phyloP scores from a whole-genome alignment of 2,888 invertebrate species.

The Chrysomela aeneicollis region DNA sequence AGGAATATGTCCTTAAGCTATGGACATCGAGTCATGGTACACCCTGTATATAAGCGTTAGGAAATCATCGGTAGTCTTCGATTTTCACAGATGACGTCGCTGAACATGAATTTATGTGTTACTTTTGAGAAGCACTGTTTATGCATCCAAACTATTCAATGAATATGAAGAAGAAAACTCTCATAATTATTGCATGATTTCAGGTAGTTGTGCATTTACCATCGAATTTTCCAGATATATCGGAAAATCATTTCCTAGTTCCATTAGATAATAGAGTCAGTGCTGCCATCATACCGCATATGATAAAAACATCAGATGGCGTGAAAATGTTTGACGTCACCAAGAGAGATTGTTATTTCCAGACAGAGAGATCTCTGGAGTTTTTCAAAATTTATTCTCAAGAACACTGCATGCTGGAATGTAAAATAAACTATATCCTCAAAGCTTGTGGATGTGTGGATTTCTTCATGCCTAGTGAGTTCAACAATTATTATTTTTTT shows the following conservation, averaged over 20 bases:
- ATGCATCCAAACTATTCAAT: too few relatives aligned
- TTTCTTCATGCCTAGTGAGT: conserved; percentile 70
- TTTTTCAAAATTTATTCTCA: conserved; percentile 75
- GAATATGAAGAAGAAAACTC: too few relatives aligned
- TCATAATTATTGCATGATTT: too few relatives aligned
- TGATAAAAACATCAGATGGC: conserved; percentile 73
- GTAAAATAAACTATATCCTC: conserved; percentile 71
- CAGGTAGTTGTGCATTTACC: conserved; percentile 73
- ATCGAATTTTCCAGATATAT: conserved; percentile 71
- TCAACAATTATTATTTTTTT: too few relatives aligned
- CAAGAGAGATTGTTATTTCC: conserved; percentile 73
- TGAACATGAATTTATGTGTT: too few relatives aligned
- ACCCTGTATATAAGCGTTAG: too few relatives aligned
- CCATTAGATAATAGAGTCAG: conserved; percentile 74
- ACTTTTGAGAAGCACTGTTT: too few relatives aligned
- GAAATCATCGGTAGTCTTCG: too few relatives aligned
- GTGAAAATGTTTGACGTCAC: conserved; percentile 68
- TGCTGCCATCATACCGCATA: conserved; percentile 73
- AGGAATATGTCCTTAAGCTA: too few relatives aligned
- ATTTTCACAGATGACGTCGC: too few relatives aligned
- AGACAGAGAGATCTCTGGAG: conserved; percentile 68
- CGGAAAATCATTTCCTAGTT: conserved; percentile 73
- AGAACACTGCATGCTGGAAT: conserved; percentile 75
- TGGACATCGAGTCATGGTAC: too few relatives aligned
- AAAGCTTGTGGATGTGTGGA: conserved; percentile 58